Evolutionary conservation across 2,888 invertebrate genomes (phyloP).

Genomic region (Melieria crassipennis): DNA sequence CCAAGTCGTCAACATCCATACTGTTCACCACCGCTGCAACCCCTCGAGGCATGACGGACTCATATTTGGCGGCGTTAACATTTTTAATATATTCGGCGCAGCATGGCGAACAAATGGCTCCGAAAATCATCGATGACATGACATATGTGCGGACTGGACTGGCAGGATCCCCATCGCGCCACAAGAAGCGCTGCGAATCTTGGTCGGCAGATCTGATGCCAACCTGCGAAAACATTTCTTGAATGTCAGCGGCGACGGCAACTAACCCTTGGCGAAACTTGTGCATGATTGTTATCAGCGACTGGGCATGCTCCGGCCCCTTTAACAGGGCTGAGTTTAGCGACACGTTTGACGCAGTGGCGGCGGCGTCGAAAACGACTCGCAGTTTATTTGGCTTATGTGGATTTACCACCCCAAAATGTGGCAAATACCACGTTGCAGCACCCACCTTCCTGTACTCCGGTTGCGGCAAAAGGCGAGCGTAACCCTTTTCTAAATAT

Average conservation of each 20-base stretch:
- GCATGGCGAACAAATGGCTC: no score
- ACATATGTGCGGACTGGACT: neutral
- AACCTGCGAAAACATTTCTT: slow-evolving; percentile 56
- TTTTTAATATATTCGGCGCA: no score
- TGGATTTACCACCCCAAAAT: slow-evolving; percentile 3
- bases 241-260: slow-evolving; percentile 52
- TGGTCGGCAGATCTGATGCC: slow-evolving; percentile 48
- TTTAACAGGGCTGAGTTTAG: slow-evolving; percentile 47
- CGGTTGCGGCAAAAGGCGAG: neutral
- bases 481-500: neutral
- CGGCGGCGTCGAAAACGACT: slow-evolving; percentile 54
- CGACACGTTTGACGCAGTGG: slow-evolving; percentile 39
- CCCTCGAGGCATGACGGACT: no score
- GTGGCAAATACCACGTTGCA: slow-evolving; percentile 8
- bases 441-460: neutral
- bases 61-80: no score
- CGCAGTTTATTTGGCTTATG: slow-evolving; percentile 36
- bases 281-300: slow-evolving; percentile 48
- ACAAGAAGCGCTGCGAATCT: slow-evolving; percentile 38
- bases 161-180: slow-evolving; percentile 25
- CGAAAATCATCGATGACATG: slow-evolving; percentile 40
- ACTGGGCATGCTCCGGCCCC: slow-evolving; percentile 50
- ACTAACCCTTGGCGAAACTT: slow-evolving; percentile 48
- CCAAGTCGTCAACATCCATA: slow-evolving; percentile 37
- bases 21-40: slow-evolving; percentile 28